Evolutionary conservation across 1,140 invertebrate species (phyloP), one percentile per base, ranked within the genome.

Genomic region (Thalassaphorura encarpata): DNA sequence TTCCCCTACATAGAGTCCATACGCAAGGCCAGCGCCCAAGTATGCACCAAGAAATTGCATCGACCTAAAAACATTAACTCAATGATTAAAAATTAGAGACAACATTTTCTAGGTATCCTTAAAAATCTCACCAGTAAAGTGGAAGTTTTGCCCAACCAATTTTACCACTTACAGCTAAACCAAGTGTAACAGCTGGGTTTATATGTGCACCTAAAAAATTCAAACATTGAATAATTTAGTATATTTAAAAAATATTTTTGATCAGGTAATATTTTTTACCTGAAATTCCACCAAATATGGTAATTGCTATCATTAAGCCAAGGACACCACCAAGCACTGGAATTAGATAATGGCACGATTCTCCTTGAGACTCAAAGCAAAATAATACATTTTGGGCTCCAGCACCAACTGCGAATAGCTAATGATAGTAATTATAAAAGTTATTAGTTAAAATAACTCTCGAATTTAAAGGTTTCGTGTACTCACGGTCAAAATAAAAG

Each of bases 41-140:
- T 49, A 56, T 2, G 28, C 58, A 13, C 58, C 58, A 5, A 60
- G 28, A 15, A 60, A 31, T 55, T 60, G 58, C n/a, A n/a, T n/a
- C n/a, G n/a, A n/a, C n/a, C n/a, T n/a, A n/a, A n/a, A n/a, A n/a
- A n/a, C n/a, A n/a, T n/a, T n/a, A n/a, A n/a, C n/a, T n/a, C n/a
- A n/a, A n/a, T n/a, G n/a, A n/a, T n/a, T n/a, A n/a, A n/a, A n/a
- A n/a, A n/a, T n/a, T n/a, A n/a, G n/a, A n/a, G 19, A 39, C 52
- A 27, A 41, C 15, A 18, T 24, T 24, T 13, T 28, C 3, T 13
- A n/a, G 23, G n/a, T n/a, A n/a, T n/a, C n/a, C n/a, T n/a, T n/a
- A n/a, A n/a, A n/a, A n/a, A 28, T 39, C 53, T 24, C 45, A 3
- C 24, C 29, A 40, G 26, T 43, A 60, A 6, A 23, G 13, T 5